Percentiles rank a stretch among this genome's conserved stretches.
These are phyloP conservation scores for Chlorops oryzae DNA, from an alignment of 1,140 invertebrate species.

Conservation along the genomic window DNA sequence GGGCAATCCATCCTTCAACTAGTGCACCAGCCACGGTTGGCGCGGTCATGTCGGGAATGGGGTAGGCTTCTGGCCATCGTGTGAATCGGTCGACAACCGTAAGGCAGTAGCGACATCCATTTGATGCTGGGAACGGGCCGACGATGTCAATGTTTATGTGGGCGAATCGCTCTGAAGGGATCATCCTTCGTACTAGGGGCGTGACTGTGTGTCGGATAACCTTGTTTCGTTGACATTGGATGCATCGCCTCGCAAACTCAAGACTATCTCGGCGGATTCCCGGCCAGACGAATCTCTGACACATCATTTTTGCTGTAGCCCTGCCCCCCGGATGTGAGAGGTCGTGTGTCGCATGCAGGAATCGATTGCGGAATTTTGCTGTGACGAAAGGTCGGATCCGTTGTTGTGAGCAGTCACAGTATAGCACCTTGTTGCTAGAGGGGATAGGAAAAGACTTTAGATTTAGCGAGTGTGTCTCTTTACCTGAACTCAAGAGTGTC, in stretches of 20 bases:
- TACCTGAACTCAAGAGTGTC: neutral
- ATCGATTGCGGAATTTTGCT: neutral
- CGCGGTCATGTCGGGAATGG: slow-evolving; percentile 26
- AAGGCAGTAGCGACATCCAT: slow-evolving; percentile 1
- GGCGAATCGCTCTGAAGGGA: neutral
- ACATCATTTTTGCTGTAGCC: neutral
- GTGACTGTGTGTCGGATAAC: neutral
- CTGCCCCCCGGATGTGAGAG: neutral
- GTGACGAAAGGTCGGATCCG: neutral
- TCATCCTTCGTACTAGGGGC: neutral
- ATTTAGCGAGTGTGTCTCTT: neutral
- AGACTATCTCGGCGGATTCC: neutral
- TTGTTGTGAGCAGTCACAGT: slow-evolving; percentile 6
- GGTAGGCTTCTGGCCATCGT: slow-evolving; percentile 18
- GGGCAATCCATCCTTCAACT: slow-evolving; percentile 33
- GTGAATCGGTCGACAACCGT: slow-evolving; percentile 5
- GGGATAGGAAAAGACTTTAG: neutral
- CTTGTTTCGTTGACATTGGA: neutral
- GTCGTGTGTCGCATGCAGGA: neutral
- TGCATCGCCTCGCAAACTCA: neutral
- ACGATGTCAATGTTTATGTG: slow-evolving; percentile 4
- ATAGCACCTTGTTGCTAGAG: neutral
- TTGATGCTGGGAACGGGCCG: slow-evolving; percentile 8
- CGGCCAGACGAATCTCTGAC: neutral
- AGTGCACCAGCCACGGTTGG: slow-evolving; percentile 25